Evolutionary conservation across 2,888 invertebrate species (phyloP).

Genomic region (Phyllotreta striolata): DNA sequence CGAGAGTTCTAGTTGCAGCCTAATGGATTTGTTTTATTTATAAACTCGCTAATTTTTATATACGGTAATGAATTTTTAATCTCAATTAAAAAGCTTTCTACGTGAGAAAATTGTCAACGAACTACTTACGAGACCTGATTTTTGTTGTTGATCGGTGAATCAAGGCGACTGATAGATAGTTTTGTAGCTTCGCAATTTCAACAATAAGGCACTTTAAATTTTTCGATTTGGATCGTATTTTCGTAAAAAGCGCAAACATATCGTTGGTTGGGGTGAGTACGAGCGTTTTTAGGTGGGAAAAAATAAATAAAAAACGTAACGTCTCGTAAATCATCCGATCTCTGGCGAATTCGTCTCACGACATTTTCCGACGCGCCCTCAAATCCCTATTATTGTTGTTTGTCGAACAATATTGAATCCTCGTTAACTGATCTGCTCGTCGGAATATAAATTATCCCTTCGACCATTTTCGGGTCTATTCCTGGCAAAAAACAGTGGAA

Average conservation of each 20-base stretch:
- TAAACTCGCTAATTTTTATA: too few species aligned
- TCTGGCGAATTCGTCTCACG: conserved; percentile 10
- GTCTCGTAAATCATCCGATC: conserved; percentile 9
- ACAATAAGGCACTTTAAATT: too few species aligned
- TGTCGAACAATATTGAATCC: conserved; percentile 26
- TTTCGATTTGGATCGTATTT: too few species aligned
- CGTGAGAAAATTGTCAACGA: too few species aligned
- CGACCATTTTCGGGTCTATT: conserved; percentile 3
- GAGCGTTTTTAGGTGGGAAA: background rate
- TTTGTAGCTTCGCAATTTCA: too few species aligned
- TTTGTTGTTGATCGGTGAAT: too few species aligned
- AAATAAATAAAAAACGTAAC: conserved; percentile 5
- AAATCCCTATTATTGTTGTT: conserved; percentile 18
- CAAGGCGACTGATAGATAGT: too few species aligned
- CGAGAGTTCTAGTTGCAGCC: too few species aligned
- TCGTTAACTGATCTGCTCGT: conserved; percentile 13
- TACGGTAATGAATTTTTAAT: too few species aligned
- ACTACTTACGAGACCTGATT: too few species aligned
- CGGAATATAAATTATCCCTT: conserved; percentile 24
- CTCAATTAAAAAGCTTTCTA: too few species aligned
- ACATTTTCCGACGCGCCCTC: conserved; percentile 6
- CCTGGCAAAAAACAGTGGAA: conserved; percentile 19
- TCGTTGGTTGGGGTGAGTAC: background rate
- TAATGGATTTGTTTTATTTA: too few species aligned
- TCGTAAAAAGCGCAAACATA: background rate